Evolutionary conservation across 1,140 invertebrate species (phyloP), one percentile per base, ranked within the genome.

Genomic region (Eciton burchellii): DNA sequence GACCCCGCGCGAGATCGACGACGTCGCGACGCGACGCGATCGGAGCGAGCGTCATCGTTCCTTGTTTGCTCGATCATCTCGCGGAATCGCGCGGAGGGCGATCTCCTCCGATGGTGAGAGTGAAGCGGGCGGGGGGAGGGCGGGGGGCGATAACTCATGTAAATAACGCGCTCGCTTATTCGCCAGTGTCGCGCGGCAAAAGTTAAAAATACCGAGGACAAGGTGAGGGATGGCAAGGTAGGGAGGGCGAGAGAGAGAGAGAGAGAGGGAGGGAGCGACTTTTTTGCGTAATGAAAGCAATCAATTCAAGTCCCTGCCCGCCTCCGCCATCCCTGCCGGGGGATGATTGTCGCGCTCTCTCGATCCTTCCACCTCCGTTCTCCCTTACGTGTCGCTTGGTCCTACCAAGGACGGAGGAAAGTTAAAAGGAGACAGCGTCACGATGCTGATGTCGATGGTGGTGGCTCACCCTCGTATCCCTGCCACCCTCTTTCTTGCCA

Each of bases 261-360:
- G 71, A 84, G 70, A 62, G 66, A 72, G 72, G 73, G 83, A 56
- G 47, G 83, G 82, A 71, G 88, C 82, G 88, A 90, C 83, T 91
- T 93, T 93, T 93, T 93, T 93, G 88, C 91, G 91, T 93, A 94
- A 93, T 93, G 93, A 93, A 93, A 93, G 93, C 92, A 93, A 94
- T 94, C 92, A 93, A 93, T 94, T 94, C 91, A 91, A 92, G 90
- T 91, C 91, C 88, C 89, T 84, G 88, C 85, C n/a, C 89, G 89
- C 90, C 88, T 89, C 89, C 89, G 84, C 86, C 56, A 56, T 84
- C 76, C n/a, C 71, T 72, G 74, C 70, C 57, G 57, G 85, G 86
- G 81, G 86, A 35, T 87, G 65, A 63, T 81, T 68, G 81, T 83
- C 57, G 87, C 73, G 85, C 65, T 83, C 74, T 81, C 73, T 82